phyloP scores from a whole-genome alignment of 2,797 vertebrate genomes.

The Molossus molossus region DNA sequence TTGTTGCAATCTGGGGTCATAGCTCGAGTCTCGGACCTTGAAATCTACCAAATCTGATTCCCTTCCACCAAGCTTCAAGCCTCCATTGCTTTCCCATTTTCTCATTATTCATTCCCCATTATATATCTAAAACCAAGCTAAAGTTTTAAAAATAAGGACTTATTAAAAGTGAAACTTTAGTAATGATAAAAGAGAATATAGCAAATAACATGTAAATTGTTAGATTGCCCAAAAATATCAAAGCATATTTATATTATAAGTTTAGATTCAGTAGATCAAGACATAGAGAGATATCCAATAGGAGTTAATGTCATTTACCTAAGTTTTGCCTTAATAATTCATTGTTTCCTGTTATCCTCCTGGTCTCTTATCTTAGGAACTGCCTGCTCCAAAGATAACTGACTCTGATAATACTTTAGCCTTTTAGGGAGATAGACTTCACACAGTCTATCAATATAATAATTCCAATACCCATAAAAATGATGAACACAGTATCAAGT shows the following conservation, averaged over 20 bases:
- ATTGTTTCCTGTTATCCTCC: not conserved
- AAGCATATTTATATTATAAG: not conserved
- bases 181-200: conserved; percentile 11
- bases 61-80: not conserved
- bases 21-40: not conserved
- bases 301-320: not conserved
- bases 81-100: not conserved
- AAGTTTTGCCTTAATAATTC: conserved; percentile 33
- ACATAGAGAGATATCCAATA: not conserved
- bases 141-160: conserved; percentile 35
- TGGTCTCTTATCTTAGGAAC: not conserved
- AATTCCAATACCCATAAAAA: not conserved
- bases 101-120: not conserved
- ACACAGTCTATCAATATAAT: not conserved
- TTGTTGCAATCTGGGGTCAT: not conserved
- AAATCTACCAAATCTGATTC: not conserved
- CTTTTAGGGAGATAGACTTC: conserved; percentile 5
- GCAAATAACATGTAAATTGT: not conserved
- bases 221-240: not conserved
- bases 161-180: conserved; percentile 26
- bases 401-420: not conserved
- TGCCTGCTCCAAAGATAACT: not conserved
- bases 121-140: not conserved
- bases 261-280: not conserved
- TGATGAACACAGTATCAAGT: not conserved